Evolutionary conservation across 2,797 vertebrate genomes (phyloP).

Genomic region (Prunella strophiata): DNA sequence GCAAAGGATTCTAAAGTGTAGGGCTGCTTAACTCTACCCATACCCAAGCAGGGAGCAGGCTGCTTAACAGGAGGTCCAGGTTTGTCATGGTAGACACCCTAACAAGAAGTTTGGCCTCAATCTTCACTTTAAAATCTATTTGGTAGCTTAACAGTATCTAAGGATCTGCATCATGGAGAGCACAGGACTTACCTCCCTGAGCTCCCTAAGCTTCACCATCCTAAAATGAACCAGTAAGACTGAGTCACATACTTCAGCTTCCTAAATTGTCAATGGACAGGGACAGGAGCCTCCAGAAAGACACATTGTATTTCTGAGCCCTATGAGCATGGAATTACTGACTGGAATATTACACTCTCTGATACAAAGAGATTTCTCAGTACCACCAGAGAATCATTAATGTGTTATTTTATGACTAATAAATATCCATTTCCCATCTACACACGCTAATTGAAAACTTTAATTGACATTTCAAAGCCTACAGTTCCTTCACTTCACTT

Average conservation of each 20-base stretch:
- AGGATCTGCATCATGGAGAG: background rate
- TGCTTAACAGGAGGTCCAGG: background rate
- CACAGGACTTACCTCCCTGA: background rate
- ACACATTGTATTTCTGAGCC: background rate
- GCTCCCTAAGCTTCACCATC: background rate
- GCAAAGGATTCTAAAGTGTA: background rate
- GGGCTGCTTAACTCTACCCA: background rate
- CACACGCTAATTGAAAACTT: background rate
- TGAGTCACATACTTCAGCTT: background rate
- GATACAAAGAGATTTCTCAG: background rate
- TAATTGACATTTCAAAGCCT: background rate
- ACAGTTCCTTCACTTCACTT: background rate
- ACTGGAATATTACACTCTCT: background rate
- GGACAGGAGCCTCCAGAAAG: background rate
- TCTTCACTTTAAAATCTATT: background rate
- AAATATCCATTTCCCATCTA: background rate
- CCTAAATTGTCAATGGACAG: background rate
- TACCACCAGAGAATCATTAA: background rate
- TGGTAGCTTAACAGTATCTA: background rate
- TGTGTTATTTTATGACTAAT: background rate
- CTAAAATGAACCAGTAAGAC: background rate
- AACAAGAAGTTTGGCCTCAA: background rate
- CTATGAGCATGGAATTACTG: background rate
- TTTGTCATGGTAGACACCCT: background rate
- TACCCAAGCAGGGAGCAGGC: background rate